Conservation (phyloP, 1,140 invertebrate species). For the Drosophila truncata region DNA sequence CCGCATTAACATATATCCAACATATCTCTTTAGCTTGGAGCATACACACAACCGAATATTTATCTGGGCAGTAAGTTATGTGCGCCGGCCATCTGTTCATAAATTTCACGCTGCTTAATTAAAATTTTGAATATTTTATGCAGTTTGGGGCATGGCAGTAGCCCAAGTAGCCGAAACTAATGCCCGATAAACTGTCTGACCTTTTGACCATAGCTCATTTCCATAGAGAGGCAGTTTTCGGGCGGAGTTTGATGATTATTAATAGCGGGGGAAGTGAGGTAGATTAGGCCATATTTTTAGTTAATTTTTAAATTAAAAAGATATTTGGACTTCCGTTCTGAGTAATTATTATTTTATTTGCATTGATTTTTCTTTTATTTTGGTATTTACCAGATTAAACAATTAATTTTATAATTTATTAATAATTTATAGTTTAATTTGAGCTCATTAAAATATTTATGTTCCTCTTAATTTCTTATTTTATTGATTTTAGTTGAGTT, state of each 20-base stretch:
- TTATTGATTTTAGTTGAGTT: no score
- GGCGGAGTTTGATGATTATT: background rate
- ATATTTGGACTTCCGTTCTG: no score
- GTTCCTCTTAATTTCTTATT: no score
- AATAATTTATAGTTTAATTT: no score
- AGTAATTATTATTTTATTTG: no score
- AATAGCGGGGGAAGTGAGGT: background rate
- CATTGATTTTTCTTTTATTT: background rate
- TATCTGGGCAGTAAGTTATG: constrained; percentile 45
- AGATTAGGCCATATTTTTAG: background rate
- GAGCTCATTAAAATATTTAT: no score
- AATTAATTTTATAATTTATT: background rate
- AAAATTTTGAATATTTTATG: constrained; percentile 57
- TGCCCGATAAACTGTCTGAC: constrained; percentile 56
- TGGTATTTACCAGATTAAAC: background rate
- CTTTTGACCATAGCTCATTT: constrained; percentile 50
- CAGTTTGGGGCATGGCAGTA: constrained; percentile 52
- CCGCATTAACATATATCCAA: constrained; percentile 67
- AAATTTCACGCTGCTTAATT: constrained; percentile 55
- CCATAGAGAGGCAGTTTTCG: constrained; percentile 23
- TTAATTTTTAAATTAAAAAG: background rate
- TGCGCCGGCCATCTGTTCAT: constrained; percentile 45
- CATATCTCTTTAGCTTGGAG: constrained; percentile 4
- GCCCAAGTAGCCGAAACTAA: constrained; percentile 52
- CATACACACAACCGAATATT: constrained; percentile 20